Base-by-base conservation (phyloP, 2,888 invertebrate genomes). In the Linnaemya vulpina region DNA sequence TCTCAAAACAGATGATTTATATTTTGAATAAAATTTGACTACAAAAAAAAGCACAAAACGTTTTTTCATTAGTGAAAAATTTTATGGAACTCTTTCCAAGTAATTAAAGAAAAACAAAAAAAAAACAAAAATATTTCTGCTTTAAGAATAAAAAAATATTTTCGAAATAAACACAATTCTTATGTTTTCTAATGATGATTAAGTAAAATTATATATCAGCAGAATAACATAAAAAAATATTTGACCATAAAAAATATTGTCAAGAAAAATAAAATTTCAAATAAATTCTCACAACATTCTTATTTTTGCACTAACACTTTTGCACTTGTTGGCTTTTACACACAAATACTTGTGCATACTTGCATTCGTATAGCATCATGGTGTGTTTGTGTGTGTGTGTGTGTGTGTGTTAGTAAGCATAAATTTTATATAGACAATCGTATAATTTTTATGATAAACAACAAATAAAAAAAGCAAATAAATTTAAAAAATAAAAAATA, bases 361-460 rank as follows among this genome's bases (percentile, higher is more conserved):
- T n/a, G n/a, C n/a, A n/a, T n/a, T n/a, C n/a, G n/a, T n/a, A n/a
- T n/a, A n/a, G n/a, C n/a, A n/a, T n/a, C n/a, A n/a, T n/a, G n/a
- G n/a, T n/a, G n/a, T n/a, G n/a, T n/a, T n/a, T n/a, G n/a, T n/a
- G n/a, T n/a, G n/a, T n/a, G n/a, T 49, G 17, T 17, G 10, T 20
- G 9, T 40, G 22, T 1, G 3, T 38, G 10, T 3, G 22, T 20
- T 53, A 22, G 22, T 53, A 53, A 22, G 11, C 22, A 43, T 40
- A 38, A 25, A 60, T 53, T 58, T 58, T 55, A 53, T 22, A 43
- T 58, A 43, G 1, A 17, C 40, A 55, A 55, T 35, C 38, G 13
- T 35, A 53, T 46, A 58, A 35, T 53, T 76, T 67, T 38, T 35
- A 46, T 49, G 20, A 49, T 9, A 49, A 67, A 22, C 30, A 62